These are phyloP conservation scores for Buathra laborator DNA, from an alignment of 2,888 invertebrate genomes.

Conservation along the genomic window DNA sequence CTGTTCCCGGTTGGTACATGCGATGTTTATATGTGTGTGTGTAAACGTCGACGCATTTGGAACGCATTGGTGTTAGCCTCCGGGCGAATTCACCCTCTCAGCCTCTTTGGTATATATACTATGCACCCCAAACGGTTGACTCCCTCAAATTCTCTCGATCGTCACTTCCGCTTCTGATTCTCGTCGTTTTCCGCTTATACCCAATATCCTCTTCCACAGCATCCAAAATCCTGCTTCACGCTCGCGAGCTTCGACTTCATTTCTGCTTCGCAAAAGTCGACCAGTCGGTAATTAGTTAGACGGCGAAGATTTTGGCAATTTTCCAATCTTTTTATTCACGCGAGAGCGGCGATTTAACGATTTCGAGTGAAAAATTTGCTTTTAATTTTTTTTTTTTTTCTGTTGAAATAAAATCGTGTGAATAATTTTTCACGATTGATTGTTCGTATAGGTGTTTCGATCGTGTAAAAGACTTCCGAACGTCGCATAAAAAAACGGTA, in stretches of 20 bases:
- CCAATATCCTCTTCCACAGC: not conserved
- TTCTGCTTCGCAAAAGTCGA: not conserved
- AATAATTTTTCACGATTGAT: too few species aligned
- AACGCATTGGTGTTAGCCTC: not conserved
- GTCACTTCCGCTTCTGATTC: slow-evolving; percentile 37
- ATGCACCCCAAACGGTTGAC: slow-evolving; percentile 27
- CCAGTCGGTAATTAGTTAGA: not conserved
- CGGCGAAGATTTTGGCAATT: not conserved
- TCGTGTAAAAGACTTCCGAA: too few species aligned
- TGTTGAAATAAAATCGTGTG: too few species aligned
- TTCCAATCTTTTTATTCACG: too few species aligned
- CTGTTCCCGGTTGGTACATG: slow-evolving; percentile 65
- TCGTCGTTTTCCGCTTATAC: not conserved
- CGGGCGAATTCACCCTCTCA: slow-evolving; percentile 21
- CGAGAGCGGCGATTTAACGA: too few species aligned
- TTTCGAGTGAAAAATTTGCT: too few species aligned
- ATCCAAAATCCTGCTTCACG: not conserved
- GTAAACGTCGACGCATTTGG: slow-evolving; percentile 27
- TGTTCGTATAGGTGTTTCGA: too few species aligned
- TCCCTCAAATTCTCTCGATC: slow-evolving; percentile 37
- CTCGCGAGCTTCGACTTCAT: not conserved
- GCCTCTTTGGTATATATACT: not conserved
- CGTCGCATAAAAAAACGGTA: too few species aligned
- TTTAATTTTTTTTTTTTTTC: too few species aligned
- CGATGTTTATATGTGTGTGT: slow-evolving; percentile 56